phyloP scores from a whole-genome alignment of 2,797 vertebrate genomes.

The Leptodactylus fallax region DNA sequence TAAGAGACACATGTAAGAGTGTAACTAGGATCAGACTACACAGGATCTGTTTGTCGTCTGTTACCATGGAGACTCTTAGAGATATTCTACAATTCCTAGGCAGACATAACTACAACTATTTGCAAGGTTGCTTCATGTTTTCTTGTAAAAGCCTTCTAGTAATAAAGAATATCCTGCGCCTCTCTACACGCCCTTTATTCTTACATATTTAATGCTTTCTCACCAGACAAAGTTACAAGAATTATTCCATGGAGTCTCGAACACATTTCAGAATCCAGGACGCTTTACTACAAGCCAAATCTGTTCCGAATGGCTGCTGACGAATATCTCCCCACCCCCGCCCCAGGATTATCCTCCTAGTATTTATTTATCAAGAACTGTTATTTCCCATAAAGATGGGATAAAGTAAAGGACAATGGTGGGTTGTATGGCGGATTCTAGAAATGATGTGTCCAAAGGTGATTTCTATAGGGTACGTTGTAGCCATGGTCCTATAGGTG shows the following conservation, averaged over 20 bases:
- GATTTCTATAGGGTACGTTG: background rate
- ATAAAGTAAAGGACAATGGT: constrained; percentile 30
- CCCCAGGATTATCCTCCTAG: constrained; percentile 45
- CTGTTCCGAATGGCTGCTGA: constrained; percentile 77
- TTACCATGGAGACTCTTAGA: background rate
- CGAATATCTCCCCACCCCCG: constrained; percentile 51
- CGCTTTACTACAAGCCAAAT: constrained; percentile 90
- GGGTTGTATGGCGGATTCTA: background rate
- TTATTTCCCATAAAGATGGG: constrained; percentile 63
- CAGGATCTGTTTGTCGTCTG: background rate
- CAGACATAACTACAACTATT: background rate
- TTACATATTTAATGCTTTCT: background rate
- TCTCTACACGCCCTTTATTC: background rate
- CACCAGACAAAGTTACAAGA: constrained; percentile 96
- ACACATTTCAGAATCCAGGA: constrained; percentile 99
- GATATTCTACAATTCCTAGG: too few species aligned
- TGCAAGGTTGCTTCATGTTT: too few species aligned
- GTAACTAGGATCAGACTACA: background rate
- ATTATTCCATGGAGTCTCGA: constrained; percentile 99
- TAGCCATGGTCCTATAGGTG: background rate
- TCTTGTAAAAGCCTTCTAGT: too few species aligned
- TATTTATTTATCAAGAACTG: constrained; percentile 36
- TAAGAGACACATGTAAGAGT: too few species aligned
- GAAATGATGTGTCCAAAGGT: constrained; percentile 21
- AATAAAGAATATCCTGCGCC: too few species aligned